Evolutionary conservation across 2,113 vertebrate species (phyloP), one percentile per base, ranked within the genome.

Genomic region (Nycticebus coucang): DNA sequence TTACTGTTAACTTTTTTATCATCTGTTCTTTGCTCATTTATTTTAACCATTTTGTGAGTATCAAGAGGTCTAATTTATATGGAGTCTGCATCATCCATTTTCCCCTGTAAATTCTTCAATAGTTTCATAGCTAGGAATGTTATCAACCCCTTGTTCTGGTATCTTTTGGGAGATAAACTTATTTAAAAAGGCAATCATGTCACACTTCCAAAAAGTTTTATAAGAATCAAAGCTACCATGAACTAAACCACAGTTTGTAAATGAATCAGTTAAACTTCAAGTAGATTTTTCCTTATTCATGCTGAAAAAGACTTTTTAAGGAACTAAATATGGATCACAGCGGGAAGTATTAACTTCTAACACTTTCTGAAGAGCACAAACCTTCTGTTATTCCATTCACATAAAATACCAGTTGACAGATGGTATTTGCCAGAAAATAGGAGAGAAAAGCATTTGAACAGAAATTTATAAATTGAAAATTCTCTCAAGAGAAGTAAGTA

Each of bases 371-470:
- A 97, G 95, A 96, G 83, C 93, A 96, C 91, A 96, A 97, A 97
- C 96, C 97, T 98, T 96, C 96, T 98, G 95, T 97, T 97, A 97
- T 97, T 97, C 96, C 95, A 97, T 97, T 98, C 95, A 96, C 74
- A 97, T 96, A 97, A 98, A 98, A 97, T 97, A 97, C 53, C 96
- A 95, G 91, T 96, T 96, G 96, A 97, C 94, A 97, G 97, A 97
- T 98, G 95, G 93, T 95, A 96, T 96, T 96, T 97, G 80, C 93
- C 94, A 98, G 91, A 97, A 97, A 97, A 97, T 94, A 96, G 86
- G 80, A 74, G 74, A 89, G 80, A 93, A 94, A 95, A 66, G 64
- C 92, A 81, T 95, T 94, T 87, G 89, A 97, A 89, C 83, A 93
- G 69, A 91, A 71, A 94, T 93, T 95, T 96, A 95, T 80, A 97